These are phyloP conservation scores for Plutella xylostella DNA, from an alignment of 2,888 invertebrate genomes.

Conservation along the genomic window DNA sequence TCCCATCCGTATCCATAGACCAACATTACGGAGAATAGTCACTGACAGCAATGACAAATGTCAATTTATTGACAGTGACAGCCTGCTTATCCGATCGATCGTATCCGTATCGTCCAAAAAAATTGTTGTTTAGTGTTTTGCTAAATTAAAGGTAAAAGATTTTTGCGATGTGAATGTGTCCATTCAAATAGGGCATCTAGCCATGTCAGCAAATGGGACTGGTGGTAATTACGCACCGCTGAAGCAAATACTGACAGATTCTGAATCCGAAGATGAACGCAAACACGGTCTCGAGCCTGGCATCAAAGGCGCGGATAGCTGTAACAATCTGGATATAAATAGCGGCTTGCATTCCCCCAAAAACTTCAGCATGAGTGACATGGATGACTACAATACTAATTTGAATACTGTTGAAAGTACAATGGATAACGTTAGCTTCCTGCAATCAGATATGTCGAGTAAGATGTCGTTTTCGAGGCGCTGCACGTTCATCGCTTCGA, in stretches of 20 bases:
- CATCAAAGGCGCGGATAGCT: conserved; percentile 43
- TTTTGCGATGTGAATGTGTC: not conserved
- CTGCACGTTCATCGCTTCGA: conserved; percentile 76
- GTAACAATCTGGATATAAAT: conserved; percentile 56
- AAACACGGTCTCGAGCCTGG: conserved; percentile 44
- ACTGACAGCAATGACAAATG: no score
- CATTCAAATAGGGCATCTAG: conserved; percentile 6
- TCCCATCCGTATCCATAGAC: no score
- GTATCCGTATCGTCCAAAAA: no score
- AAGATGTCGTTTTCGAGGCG: conserved; percentile 77
- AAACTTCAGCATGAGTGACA: conserved; percentile 56
- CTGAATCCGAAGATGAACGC: conserved; percentile 80
- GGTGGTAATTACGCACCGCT: conserved; percentile 77
- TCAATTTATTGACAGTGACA: no score
- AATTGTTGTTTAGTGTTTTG: not conserved
- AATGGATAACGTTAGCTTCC: conserved; percentile 60
- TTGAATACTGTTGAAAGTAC: conserved; percentile 57
- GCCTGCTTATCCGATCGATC: no score
- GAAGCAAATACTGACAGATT: conserved; percentile 82
- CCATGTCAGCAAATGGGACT: conserved; percentile 58
- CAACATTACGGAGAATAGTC: no score
- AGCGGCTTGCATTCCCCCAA: conserved; percentile 55
- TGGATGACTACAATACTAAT: conserved; percentile 60
- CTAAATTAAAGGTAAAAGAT: not conserved
- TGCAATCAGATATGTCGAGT: conserved; percentile 56